A percentile compares a stretch with the other conserved stretches of the same genome.
Evolutionary conservation across 1,140 invertebrate species (phyloP).

Genomic region (Caerostris extrusa): DNA sequence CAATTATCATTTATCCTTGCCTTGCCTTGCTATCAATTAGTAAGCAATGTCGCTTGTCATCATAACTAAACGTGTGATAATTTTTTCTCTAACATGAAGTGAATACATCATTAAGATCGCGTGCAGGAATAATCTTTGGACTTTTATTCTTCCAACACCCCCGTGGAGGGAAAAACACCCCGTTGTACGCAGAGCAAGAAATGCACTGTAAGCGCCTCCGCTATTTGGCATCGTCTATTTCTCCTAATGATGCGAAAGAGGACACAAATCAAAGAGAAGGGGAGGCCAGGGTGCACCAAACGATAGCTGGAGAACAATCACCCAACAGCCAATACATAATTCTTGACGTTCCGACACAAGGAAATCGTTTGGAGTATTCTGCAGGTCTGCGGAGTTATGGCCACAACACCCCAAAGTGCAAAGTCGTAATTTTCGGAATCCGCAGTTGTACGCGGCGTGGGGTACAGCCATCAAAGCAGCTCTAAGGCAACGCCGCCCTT

Average conservation of each 20-base stretch:
- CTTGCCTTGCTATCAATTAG: too few relatives aligned
- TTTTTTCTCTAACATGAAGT: too few relatives aligned
- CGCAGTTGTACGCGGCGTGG: neutral
- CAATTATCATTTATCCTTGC: too few relatives aligned
- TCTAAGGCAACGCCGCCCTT: conserved; percentile 43
- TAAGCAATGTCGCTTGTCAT: too few relatives aligned
- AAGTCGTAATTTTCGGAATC: conserved; percentile 48
- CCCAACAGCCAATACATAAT: conserved; percentile 51
- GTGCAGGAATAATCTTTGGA: neutral
- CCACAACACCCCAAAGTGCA: conserved; percentile 51
- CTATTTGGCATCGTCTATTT: neutral
- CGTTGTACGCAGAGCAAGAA: neutral
- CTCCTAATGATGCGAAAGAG: neutral
- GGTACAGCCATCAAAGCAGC: conserved; percentile 7
- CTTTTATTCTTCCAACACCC: neutral
- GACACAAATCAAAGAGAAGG: conserved; percentile 15
- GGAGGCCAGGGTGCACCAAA: conserved; percentile 6
- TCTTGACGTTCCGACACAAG: conserved; percentile 50
- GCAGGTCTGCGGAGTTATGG: conserved; percentile 25
- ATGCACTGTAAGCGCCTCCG: neutral
- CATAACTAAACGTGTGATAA: too few relatives aligned
- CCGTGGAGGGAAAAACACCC: conserved; percentile 12
- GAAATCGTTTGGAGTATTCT: conserved; percentile 16
- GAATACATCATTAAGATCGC: neutral
- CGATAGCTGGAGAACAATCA: conserved; percentile 11